Evolutionary conservation across 1,140 invertebrate genomes (phyloP).

Genomic region (Pteromalus puparum): DNA sequence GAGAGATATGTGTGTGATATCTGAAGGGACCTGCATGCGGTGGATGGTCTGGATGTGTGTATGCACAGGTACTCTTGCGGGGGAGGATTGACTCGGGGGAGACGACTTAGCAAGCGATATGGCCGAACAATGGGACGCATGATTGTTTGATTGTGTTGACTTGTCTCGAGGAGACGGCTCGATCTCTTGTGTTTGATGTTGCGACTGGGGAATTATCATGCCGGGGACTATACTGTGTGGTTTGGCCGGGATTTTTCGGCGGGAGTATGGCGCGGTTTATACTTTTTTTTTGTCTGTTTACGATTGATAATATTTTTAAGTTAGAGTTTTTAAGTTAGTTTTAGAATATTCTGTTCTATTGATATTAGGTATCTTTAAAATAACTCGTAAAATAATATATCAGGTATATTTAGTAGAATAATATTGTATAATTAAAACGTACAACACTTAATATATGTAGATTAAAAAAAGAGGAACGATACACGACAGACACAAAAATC

Average conservation of each 20-base stretch:
- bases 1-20: too few species aligned
- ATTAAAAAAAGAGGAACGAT: not conserved
- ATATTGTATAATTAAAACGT: not conserved
- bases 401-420: too few species aligned
- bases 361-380: too few species aligned
- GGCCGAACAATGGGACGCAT: not conserved
- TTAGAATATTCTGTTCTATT: too few species aligned
- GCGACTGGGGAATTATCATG: not conserved
- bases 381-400: too few species aligned
- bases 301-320: not conserved
- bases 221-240: too few species aligned
- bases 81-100: not conserved
- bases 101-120: constrained; percentile 10
- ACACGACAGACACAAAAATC: constrained; percentile 1
- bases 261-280: not conserved
- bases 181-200: not conserved
- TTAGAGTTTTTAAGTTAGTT: too few species aligned
- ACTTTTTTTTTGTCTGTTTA: not conserved
- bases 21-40: too few species aligned
- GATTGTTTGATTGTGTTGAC: constrained; percentile 13
- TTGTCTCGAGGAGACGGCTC: not conserved
- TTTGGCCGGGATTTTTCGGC: not conserved
- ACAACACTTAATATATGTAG: constrained; percentile 1
- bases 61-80: not conserved
- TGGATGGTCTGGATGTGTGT: not conserved